Evolutionary conservation across 2,888 invertebrate genomes (phyloP).

Genomic region (Ophion ellenae): DNA sequence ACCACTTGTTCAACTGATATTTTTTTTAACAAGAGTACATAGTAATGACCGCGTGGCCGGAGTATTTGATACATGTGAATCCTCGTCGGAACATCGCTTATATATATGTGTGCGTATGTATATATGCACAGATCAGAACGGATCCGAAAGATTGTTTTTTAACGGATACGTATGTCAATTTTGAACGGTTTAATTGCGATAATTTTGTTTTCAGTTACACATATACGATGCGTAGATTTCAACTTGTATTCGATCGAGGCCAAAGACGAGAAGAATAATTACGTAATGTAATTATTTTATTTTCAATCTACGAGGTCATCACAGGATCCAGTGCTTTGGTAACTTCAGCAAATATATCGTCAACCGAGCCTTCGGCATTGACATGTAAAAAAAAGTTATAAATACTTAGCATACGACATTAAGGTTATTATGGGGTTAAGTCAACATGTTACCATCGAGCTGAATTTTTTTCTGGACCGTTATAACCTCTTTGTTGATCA

Average conservation of each 20-base stretch:
- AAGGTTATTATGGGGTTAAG: no score
- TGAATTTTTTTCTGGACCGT: no score
- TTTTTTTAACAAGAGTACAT: neutral
- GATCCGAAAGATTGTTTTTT: slow-evolving; percentile 18
- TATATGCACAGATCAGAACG: slow-evolving; percentile 50
- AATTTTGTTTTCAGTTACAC: slow-evolving; percentile 26
- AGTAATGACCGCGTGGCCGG: slow-evolving; percentile 28
- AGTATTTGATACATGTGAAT: slow-evolving; percentile 33
- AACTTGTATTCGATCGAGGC: slow-evolving; percentile 11
- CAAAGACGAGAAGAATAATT: slow-evolving; percentile 26
- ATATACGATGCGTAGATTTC: slow-evolving; percentile 39
- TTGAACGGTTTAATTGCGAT: slow-evolving; percentile 45
- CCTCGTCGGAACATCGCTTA: slow-evolving; percentile 14
- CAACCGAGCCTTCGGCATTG: slow-evolving; percentile 90
- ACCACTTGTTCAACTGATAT: neutral
- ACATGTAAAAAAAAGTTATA: slow-evolving; percentile 87
- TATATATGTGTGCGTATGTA: slow-evolving; percentile 30
- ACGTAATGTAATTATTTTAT: slow-evolving; percentile 41
- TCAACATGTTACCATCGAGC: no score
- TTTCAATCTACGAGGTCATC: slow-evolving; percentile 66
- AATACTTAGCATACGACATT: neutral
- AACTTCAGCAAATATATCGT: slow-evolving; percentile 91
- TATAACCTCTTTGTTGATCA: no score
- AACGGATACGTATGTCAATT: slow-evolving; percentile 53
- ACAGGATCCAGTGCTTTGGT: slow-evolving; percentile 79